Base-by-base conservation (phyloP, 2,113 vertebrate species). In the Brienomyrus longianalis region DNA sequence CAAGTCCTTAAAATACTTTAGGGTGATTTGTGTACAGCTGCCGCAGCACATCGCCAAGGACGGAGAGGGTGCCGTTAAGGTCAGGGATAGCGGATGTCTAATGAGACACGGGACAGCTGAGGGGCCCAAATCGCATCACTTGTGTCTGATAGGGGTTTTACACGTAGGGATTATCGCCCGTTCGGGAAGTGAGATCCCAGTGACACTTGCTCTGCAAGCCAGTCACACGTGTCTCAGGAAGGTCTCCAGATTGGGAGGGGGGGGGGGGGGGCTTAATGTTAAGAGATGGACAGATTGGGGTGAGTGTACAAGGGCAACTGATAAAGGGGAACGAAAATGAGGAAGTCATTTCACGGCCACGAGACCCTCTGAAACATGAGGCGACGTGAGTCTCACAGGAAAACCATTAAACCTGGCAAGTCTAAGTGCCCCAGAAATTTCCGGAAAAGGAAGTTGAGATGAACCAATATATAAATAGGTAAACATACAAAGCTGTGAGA, bases 41-140 rank as follows among this genome's bases (percentile, higher is more conserved):
- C 91, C 90, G 91, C 1, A 2, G 31, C 5, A 19, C 27, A 31
- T 31, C 89, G 31, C 45, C 85, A 52, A 27, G 15, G 70, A 56
- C 8, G 47, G 86, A 92, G 91, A 91, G 52, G 85, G 91, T 93
- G 91, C 90, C 83, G 89, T 47, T 91, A 91, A 92, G 93, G 94
- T 87, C 50, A 35, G 51, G 51, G 85, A 27, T 95, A 93, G 94
- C 93, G 92, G 94, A 94, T 94, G 94, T 94, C 95, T 87, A 87
- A 87, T 95, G 94, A 94, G 93, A 95, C 93, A 90, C 92, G 92
- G 94, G 92, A 93, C 95, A 96, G 93, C 95, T 95, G 95, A 94
- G 91, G 87, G 84, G 92, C 93, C 89, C 90, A 91, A 93, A 90
- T 80, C 87, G 92, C 88, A 62, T 39, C 35, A 27, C 43, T 50